These are phyloP conservation scores for Pteronura brasiliensis DNA, from an alignment of 2,113 vertebrate species.

Conservation along the genomic window DNA sequence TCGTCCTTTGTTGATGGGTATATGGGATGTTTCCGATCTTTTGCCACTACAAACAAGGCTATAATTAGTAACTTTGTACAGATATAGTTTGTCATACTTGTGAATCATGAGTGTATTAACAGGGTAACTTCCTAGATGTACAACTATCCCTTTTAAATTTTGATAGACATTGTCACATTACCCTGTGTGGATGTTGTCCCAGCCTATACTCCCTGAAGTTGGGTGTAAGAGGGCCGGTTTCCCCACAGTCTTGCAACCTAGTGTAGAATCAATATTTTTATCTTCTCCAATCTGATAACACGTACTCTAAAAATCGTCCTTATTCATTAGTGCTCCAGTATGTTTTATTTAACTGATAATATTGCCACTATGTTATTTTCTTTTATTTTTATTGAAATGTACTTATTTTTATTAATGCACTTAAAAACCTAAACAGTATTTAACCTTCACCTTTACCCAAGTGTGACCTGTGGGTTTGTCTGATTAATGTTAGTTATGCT, in stretches of 20 bases:
- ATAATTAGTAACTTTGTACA: background rate
- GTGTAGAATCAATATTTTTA: background rate
- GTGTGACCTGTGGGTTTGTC: background rate
- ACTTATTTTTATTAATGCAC: background rate
- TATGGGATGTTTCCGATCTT: background rate
- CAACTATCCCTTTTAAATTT: background rate
- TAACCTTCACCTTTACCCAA: background rate
- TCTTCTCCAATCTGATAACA: conserved; percentile 9
- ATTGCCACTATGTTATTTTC: conserved; percentile 5
- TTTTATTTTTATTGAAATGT: conserved; percentile 21
- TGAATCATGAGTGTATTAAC: background rate
- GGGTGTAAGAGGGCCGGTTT: background rate
- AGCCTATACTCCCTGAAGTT: background rate
- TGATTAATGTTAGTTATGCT: background rate
- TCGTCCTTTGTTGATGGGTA: background rate
- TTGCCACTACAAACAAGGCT: background rate
- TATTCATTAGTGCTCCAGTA: background rate
- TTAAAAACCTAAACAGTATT: background rate
- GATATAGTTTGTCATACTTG: background rate
- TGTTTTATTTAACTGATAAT: background rate
- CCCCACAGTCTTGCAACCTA: background rate
- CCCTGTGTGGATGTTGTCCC: background rate
- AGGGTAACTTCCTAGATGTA: background rate
- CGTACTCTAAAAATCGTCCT: conserved; percentile 12
- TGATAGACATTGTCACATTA: background rate